phyloP scores from a whole-genome alignment of 1,140 invertebrate species.

The Arctopsyche grandis region DNA sequence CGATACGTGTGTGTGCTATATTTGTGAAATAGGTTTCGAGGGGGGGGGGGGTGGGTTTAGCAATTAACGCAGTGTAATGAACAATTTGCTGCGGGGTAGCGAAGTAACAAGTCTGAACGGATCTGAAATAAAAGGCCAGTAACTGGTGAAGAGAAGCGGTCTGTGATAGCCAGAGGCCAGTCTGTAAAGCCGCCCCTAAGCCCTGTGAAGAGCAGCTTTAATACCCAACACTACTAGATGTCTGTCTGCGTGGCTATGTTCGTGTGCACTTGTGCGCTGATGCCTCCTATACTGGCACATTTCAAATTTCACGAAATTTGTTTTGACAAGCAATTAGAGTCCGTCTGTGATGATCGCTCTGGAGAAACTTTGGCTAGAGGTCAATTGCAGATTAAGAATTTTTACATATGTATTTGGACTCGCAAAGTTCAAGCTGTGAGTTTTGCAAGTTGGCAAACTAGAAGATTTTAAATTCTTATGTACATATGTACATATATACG shows the following conservation, averaged over 20 bases:
- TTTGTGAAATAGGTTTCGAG: too few species aligned
- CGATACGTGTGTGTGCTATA: too few species aligned
- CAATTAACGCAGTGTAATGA: slow-evolving; percentile 25
- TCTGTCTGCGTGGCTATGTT: not conserved
- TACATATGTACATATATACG: not conserved
- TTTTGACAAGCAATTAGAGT: too few species aligned
- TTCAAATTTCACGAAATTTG: too few species aligned
- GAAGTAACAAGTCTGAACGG: slow-evolving; percentile 24
- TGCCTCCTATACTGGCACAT: not conserved
- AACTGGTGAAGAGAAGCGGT: slow-evolving; percentile 2
- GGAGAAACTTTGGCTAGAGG: too few species aligned
- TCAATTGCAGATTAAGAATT: too few species aligned
- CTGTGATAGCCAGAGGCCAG: slow-evolving; percentile 34
- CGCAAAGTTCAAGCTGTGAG: too few species aligned
- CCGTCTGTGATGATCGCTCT: too few species aligned
- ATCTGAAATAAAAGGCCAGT: slow-evolving; percentile 32
- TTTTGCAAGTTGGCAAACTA: too few species aligned
- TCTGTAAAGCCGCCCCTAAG: slow-evolving; percentile 33
- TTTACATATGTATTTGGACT: too few species aligned
- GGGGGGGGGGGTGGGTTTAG: too few species aligned
- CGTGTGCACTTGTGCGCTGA: not conserved
- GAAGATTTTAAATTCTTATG: too few species aligned
- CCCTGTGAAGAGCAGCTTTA: slow-evolving; percentile 23
- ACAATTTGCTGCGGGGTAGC: not conserved
- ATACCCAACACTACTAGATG: slow-evolving; percentile 18